Percentiles rank a stretch among this genome's conserved stretches.
Conservation (phyloP, 2,888 invertebrate genomes). For the Lithophane socia region DNA sequence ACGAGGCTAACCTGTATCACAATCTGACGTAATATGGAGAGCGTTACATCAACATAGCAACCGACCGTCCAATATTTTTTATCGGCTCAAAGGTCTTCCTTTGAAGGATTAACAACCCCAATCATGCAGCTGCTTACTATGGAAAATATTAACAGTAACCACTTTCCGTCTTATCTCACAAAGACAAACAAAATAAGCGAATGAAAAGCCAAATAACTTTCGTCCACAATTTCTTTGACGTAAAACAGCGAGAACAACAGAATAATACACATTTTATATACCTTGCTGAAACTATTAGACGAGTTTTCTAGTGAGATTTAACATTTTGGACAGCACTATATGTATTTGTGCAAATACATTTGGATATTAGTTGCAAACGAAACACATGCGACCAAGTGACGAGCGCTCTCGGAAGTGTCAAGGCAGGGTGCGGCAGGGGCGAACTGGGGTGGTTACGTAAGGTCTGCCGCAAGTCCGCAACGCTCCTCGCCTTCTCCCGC, state of each 20-base stretch:
- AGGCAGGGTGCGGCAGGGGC: conserved; percentile 69
- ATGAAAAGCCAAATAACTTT: conserved; percentile 6
- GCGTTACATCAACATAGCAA: conserved; percentile 15
- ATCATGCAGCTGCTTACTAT: background rate
- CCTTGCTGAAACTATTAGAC: conserved; percentile 22
- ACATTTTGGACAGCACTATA: conserved; percentile 33
- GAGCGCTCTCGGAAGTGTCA: conserved; percentile 79
- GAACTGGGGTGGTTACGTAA: conserved; percentile 79
- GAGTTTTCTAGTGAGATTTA: conserved; percentile 17
- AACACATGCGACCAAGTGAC: conserved; percentile 60
- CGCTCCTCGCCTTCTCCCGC: conserved; percentile 66
- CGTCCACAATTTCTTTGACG: conserved; percentile 1
- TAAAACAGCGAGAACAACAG: conserved; percentile 9
- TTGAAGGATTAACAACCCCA: conserved; percentile 11
- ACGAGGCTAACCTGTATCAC: conserved; percentile 21
- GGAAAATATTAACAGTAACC: conserved; percentile 3
- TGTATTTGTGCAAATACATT: conserved; percentile 37
- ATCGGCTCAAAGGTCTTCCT: background rate
- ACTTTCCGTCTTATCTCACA: conserved; percentile 18
- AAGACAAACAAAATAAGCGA: conserved; percentile 19
- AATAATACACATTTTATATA: conserved; percentile 17
- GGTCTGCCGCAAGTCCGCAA: conserved; percentile 74
- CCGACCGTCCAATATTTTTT: conserved; percentile 19
- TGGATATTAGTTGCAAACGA: conserved; percentile 61
- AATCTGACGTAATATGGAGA: conserved; percentile 24